phyloP scores from a whole-genome alignment of 2,888 invertebrate genomes.

The Miltochrista miniata region DNA sequence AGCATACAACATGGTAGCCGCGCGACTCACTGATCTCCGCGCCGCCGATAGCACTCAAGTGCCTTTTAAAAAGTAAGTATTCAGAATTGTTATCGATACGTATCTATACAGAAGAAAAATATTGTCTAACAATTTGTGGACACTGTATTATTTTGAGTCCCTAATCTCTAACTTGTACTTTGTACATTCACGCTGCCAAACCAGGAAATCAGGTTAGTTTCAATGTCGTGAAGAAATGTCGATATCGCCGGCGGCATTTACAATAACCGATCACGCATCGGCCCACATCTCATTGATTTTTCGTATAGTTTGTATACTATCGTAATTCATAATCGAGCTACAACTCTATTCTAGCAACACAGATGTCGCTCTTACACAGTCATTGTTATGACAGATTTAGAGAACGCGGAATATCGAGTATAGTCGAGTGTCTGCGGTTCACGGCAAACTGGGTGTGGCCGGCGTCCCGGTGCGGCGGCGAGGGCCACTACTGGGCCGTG shows the following conservation, averaged over 20 bases:
- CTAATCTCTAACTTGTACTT: constrained; percentile 17
- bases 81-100: neutral
- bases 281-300: no score
- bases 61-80: constrained; percentile 98
- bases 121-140: neutral
- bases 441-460: constrained; percentile 90
- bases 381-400: constrained; percentile 87
- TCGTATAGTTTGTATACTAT: no score
- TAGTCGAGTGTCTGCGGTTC: constrained; percentile 86
- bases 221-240: neutral
- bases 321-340: no score
- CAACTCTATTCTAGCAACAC: no score
- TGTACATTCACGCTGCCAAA: constrained; percentile 42
- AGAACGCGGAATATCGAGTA: constrained; percentile 97
- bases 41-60: constrained; percentile 98
- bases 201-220: constrained; percentile 77
- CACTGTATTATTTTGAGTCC: no score
- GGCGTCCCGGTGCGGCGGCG: constrained; percentile 85
- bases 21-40: constrained; percentile 96
- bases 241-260: neutral
- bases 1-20: constrained; percentile 99
- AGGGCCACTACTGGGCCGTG: constrained; percentile 54
- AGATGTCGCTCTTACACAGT: constrained; percentile 6
- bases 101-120: neutral
- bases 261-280: neutral